Evolutionary conservation across 2,113 vertebrate genomes (phyloP).

Genomic region (Cathartes aura): DNA sequence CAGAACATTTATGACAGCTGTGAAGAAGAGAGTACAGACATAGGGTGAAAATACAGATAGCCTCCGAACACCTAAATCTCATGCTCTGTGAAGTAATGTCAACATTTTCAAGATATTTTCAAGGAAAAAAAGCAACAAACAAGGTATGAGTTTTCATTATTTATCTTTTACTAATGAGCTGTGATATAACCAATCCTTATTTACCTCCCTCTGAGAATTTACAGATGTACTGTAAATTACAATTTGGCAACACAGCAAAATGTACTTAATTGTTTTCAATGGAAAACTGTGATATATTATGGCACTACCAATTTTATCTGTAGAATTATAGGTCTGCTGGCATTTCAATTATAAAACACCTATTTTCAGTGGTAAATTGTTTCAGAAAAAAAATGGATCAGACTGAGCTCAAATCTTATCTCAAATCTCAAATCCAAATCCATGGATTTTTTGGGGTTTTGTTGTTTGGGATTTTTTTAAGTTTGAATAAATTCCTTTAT

Average conservation of each 20-base stretch:
- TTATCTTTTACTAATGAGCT: slow-evolving; percentile 29
- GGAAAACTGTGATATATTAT: neutral
- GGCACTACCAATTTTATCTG: neutral
- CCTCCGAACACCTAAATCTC: neutral
- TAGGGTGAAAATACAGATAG: slow-evolving; percentile 19
- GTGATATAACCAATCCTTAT: neutral
- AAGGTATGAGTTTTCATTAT: neutral
- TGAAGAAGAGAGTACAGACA: neutral
- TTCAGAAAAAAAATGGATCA: neutral
- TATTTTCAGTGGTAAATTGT: neutral
- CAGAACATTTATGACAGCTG: slow-evolving; percentile 27
- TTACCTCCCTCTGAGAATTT: neutral
- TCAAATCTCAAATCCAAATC: neutral
- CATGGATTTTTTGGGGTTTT: fast-evolving
- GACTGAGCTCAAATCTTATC: neutral
- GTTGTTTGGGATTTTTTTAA: neutral
- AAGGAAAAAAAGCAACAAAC: neutral
- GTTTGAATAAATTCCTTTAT: neutral
- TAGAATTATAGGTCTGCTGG: neutral
- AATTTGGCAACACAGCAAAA: neutral
- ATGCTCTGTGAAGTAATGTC: neutral
- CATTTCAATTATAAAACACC: neutral
- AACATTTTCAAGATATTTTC: neutral
- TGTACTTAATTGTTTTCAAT: neutral
- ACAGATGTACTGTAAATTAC: neutral